Base-by-base conservation (phyloP, 2,797 vertebrate species). In the Liasis olivaceus region DNA sequence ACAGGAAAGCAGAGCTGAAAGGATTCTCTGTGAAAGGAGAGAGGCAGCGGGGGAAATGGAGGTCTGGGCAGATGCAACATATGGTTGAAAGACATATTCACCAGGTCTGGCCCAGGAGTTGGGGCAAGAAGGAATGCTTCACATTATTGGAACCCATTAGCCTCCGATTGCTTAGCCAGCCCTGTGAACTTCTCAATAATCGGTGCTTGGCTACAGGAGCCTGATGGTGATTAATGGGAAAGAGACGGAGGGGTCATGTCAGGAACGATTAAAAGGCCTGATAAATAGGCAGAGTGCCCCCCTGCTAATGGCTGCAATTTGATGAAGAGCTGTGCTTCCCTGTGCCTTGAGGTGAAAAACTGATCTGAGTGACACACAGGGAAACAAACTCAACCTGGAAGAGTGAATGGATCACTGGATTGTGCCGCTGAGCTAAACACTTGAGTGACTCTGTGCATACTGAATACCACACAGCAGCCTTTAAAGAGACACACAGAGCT, bases 201-300 rank as follows among this genome's bases (percentile, higher is more conserved):
- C 64, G 26, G 85, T 56, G 85, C 66, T 81, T 42, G 64, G 66
- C 59, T 88, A 28, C 13, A 64, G 89, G 81, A 90, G 15, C 69
- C 85, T 88, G 87, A 91, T 89, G 77, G 90, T 91, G 90, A 93
- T 85, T 91, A 93, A 93, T 93, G 87, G 88, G 91, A 5, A 0
- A 90, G 58, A 90, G 62, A 42, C 58, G 47, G 3, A 54, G 28
- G 63, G 92, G 66, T 90, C 0, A 17, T 92, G 63, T 90, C 66
- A 81, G 93, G 90, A 94, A 89, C 88, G 90, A 92, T 94, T 94
- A 81, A 93, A 96, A 93, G 91, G 91, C 54, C 14, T 54, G 92
- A 64, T 91, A 90, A 95, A 96, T 87, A 85, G 62, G 17, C 63
- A 77, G 31, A 0, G 31, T 0, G 42, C 1, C 56, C 51, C 36